These are phyloP conservation scores for Leptoteleia sp. DNA, from an alignment of 1,140 invertebrate genomes.

Conservation along the genomic window DNA sequence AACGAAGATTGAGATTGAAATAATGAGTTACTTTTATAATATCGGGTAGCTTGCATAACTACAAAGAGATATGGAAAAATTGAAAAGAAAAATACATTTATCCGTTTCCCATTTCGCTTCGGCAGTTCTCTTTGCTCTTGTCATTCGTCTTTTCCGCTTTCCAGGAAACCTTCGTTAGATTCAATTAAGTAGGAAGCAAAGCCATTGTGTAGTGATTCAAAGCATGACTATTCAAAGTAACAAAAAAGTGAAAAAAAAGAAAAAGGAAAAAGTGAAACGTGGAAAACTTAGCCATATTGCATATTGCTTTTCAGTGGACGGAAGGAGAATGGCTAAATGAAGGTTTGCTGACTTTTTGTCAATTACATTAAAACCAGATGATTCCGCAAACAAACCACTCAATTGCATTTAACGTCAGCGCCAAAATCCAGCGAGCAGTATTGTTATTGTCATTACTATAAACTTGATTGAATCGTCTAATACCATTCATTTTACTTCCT, in stretches of 20 bases:
- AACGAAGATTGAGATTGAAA: slow-evolving; percentile 9
- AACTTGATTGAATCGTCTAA: background rate
- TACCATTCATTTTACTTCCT: background rate
- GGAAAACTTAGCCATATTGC: slow-evolving; percentile 35
- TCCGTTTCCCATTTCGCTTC: slow-evolving; percentile 36
- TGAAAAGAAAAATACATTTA: slow-evolving; percentile 35
- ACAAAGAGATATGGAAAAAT: slow-evolving; percentile 28
- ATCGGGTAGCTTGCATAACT: slow-evolving; percentile 16
- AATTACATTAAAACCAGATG: slow-evolving; percentile 38
- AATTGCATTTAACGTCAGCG: background rate
- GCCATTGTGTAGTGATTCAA: slow-evolving; percentile 55
- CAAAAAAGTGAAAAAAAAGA: slow-evolving; percentile 19
- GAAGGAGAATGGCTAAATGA: slow-evolving; percentile 22
- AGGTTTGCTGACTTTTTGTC: slow-evolving; percentile 40
- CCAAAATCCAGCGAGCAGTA: background rate
- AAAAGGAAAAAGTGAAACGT: slow-evolving; percentile 32
- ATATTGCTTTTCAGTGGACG: slow-evolving; percentile 21
- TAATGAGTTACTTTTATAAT: slow-evolving; percentile 44
- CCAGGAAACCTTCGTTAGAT: slow-evolving; percentile 48
- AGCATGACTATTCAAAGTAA: slow-evolving; percentile 54
- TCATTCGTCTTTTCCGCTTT: slow-evolving; percentile 47
- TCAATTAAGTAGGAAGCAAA: slow-evolving; percentile 52
- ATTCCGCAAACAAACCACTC: slow-evolving; percentile 25
- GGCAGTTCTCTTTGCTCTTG: slow-evolving; percentile 37
- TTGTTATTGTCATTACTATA: background rate